Base-by-base conservation (phyloP, 2,113 vertebrate genomes). In the Chionodraco myersi region DNA sequence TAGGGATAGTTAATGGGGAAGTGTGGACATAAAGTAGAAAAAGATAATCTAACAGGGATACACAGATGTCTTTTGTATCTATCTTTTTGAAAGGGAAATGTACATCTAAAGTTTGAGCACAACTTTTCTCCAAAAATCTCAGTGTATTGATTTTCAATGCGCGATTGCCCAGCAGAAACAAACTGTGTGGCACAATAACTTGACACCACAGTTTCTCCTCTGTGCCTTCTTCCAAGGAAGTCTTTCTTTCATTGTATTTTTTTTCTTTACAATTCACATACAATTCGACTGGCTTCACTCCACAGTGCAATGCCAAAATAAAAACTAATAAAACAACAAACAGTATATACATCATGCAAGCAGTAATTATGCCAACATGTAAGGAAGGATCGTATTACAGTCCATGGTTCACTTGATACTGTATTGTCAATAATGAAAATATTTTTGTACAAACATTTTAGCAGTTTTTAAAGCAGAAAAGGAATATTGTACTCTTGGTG, bases 221-320 rank as follows among this genome's bases (percentile, higher is more conserved):
- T 34, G 4, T 3, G 4, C 16, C 4, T 26, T 10, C 21, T 47
- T 53, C 26, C 23, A 23, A 3, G 10, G n/a, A 10, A 67, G 18
- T 44, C 44, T 57, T 53, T 66, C 30, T 72, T 18, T 54, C 1
- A 41, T 41, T 7, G 6, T 41, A 5, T 21, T 3, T 51, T 2
- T 79, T 60, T 30, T 11, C 52, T 36, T 45, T 14, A 15, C 1
- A 15, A 21, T 47, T 48, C 11, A 48, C 7, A 8, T 65, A 34
- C n/a, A 34, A 30, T 48, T 75, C 23, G 56, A 10, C 16, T 49
- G 62, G 52, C 12, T 64, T 64, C 36, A 12, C 49, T 74, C 49
- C 1, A 30, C 21, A 41, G 12, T 10, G 45, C 5, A 21, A 41
- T 74, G 14, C 21, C 9, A 73, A 68, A 64, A 52, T n/a, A 45